phyloP scores from a whole-genome alignment of 2,797 vertebrate species.

The Channallabes apus region DNA sequence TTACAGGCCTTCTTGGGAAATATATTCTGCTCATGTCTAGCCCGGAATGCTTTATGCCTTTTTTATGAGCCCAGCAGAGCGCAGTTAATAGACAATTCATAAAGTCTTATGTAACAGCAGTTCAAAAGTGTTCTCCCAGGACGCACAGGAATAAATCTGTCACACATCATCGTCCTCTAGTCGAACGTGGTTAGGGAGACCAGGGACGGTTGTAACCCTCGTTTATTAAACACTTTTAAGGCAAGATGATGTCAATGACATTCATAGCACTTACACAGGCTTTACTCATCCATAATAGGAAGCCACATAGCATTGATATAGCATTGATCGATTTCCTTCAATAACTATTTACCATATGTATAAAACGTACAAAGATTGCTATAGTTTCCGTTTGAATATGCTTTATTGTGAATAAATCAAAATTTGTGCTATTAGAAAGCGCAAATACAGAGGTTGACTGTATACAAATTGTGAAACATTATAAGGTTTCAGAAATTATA shows the following conservation, averaged over 20 bases:
- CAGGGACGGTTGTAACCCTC: background rate
- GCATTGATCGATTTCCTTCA: background rate
- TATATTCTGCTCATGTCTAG: conserved; percentile 6
- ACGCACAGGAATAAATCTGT: conserved; percentile 20
- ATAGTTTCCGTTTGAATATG: no score
- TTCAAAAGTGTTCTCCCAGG: conserved; percentile 27
- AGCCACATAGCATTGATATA: background rate
- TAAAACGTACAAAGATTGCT: background rate
- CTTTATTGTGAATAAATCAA: no score
- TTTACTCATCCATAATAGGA: background rate
- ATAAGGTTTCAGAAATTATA: no score
- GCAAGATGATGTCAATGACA: background rate
- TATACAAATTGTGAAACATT: no score
- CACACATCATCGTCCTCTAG: conserved; percentile 17
- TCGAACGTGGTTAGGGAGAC: background rate
- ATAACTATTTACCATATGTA: background rate
- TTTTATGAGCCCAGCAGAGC: conserved; percentile 32
- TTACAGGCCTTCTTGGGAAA: conserved; percentile 1
- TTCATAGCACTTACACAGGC: background rate
- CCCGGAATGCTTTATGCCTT: conserved; percentile 8
- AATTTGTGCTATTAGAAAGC: no score
- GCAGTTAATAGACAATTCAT: conserved; percentile 28
- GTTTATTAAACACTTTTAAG: background rate
- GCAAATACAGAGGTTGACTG: no score
- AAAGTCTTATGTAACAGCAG: conserved; percentile 33